Evolutionary conservation across 1,140 invertebrate species (phyloP).

Genomic region (Andricus grossulariae): DNA sequence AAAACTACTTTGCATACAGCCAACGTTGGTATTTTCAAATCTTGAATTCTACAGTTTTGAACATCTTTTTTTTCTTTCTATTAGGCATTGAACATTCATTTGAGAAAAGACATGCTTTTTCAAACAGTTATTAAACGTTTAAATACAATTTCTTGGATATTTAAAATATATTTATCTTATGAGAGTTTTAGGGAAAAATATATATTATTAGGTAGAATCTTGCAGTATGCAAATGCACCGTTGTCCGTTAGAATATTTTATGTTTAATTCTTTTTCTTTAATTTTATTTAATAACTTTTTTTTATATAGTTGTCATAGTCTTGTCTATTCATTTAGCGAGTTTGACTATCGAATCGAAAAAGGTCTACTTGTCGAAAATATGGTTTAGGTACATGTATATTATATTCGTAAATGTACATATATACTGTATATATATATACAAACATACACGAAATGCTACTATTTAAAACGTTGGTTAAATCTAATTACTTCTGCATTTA

Average conservation of each 20-base stretch:
- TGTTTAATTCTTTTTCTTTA: not conserved
- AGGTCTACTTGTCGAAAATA: too few relatives aligned
- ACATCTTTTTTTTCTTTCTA: too few relatives aligned
- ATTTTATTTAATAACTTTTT: not conserved
- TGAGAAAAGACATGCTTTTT: not conserved
- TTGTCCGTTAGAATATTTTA: not conserved
- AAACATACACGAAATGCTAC: not conserved
- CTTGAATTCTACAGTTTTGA: not conserved
- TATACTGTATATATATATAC: not conserved
- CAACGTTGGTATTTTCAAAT: not conserved
- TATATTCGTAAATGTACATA: not conserved
- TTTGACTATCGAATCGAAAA: too few relatives aligned
- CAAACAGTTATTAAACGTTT: not conserved
- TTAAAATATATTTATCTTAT: not conserved
- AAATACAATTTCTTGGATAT: not conserved
- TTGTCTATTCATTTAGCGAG: not conserved
- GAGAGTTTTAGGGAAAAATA: not conserved
- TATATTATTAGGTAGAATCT: not conserved
- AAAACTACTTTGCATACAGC: too few relatives aligned
- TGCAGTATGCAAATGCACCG: not conserved
- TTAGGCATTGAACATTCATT: not conserved
- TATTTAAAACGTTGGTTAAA: not conserved
- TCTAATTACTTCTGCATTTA: not conserved
- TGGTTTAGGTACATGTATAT: not conserved
- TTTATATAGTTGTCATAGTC: not conserved